phyloP scores from a whole-genome alignment of 2,888 invertebrate genomes.

The Autographa pulchrina region DNA sequence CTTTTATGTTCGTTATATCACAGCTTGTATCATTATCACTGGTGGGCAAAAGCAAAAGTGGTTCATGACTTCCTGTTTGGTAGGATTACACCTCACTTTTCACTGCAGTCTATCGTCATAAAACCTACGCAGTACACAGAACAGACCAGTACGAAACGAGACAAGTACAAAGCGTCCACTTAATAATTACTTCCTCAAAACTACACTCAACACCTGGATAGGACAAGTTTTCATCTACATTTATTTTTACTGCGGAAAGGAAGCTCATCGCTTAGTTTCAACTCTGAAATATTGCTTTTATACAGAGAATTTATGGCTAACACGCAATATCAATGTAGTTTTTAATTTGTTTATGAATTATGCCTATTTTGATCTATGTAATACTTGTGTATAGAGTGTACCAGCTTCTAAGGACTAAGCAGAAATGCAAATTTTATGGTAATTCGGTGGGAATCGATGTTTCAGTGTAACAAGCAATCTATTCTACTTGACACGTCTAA shows the following conservation, averaged over 20 bases:
- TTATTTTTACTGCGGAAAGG: constrained; percentile 18
- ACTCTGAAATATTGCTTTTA: constrained; percentile 18
- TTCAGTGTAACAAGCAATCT: constrained; percentile 1
- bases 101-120: neutral
- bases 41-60: neutral
- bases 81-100: neutral
- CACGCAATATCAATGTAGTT: constrained; percentile 7
- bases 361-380: neutral
- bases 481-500: constrained; percentile 1
- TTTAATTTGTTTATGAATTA: constrained; percentile 17
- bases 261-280: constrained; percentile 31
- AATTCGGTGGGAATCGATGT: constrained; percentile 7
- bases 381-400: neutral
- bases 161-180: constrained; percentile 16
- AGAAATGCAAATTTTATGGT: constrained; percentile 3
- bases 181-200: constrained; percentile 44
- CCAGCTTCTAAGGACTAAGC: neutral
- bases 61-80: neutral
- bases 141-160: neutral
- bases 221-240: constrained; percentile 19
- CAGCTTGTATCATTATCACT: neutral
- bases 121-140: neutral
- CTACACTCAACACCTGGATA: constrained; percentile 15
- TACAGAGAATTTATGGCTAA: constrained; percentile 19
- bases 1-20: neutral